Conservation (phyloP, 2,113 vertebrate species). For the Hystrix brachyura region DNA sequence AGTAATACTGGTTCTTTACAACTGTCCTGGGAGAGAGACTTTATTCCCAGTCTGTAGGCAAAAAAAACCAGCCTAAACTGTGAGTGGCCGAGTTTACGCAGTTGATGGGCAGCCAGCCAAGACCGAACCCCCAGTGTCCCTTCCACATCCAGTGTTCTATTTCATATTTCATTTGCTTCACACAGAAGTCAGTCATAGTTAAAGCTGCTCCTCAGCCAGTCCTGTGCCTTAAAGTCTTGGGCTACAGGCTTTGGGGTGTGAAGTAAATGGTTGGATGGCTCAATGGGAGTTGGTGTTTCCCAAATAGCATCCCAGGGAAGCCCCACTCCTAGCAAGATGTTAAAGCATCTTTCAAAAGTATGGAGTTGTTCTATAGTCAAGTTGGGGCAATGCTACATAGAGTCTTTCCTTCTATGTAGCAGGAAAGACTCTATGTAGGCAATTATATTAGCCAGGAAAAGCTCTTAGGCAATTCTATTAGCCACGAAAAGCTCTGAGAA, state of each 20-base stretch:
- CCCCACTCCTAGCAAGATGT: neutral
- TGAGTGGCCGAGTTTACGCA: neutral
- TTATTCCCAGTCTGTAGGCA: neutral
- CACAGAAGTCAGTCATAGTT: neutral
- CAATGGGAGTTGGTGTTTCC: neutral
- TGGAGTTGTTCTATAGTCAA: neutral
- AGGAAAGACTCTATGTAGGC: neutral
- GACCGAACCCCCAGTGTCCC: neutral
- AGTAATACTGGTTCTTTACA: neutral
- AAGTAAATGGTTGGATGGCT: neutral
- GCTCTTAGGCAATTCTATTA: neutral
- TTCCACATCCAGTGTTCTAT: fast-evolving
- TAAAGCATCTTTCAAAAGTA: neutral
- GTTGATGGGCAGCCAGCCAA: neutral
- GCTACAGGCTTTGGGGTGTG: neutral
- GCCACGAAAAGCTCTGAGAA: constrained; percentile 16
- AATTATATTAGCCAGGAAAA: constrained; percentile 14
- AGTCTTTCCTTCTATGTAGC: neutral
- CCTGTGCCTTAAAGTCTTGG: too few relatives aligned
- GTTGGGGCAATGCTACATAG: neutral
- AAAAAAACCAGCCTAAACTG: neutral
- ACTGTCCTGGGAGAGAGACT: neutral
- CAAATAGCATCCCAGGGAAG: constrained; percentile 25
- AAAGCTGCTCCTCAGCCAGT: neutral
- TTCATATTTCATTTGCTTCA: neutral